Evolutionary conservation across 2,797 vertebrate species (phyloP), one percentile per base, ranked within the genome.

Genomic region (Scyliorhinus canicula): DNA sequence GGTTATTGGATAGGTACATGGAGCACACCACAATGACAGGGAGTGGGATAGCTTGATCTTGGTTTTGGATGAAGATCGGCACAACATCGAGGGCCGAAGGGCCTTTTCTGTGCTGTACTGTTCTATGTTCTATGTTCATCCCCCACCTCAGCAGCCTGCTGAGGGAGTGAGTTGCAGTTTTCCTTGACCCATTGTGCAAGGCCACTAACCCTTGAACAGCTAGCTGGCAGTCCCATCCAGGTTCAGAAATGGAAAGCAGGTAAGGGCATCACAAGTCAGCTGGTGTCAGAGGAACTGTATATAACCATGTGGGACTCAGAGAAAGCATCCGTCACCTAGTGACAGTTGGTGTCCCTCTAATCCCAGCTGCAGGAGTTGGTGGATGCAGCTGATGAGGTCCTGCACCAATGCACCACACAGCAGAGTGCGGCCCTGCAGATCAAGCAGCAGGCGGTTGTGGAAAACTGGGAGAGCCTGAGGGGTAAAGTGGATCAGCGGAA

Each of bases 341-440:
- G 63, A 91, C 5, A 65, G 9, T 57, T 11, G 3, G 7, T 91
- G 21, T 91, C n/a, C n/a, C 24, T 91, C n/a, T 91, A 40, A 24
- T 95, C 0, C 88, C 94, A 99, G 98, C 96, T 99, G 44, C 98
- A 98, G 97, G 98, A 98, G 93, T 97, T 98, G 96, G 95, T 98
- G 96, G 97, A 97, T 28, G 95, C 95, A 0, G 96, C 97, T 0
- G 97, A 97, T 44, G n/a, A 52, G 0, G 93, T 98, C 93, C 95
- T 98, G 96, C 95, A 96, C 35, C 95, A 95, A 24, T 98, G 97
- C 95, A 96, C 97, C 0, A 95, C 96, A 31, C 95, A 96, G 60
- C 96, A 98, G 95, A 97, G 95, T 95, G 95, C 82, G 16, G 95
- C 96, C 0, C 95, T 99, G 26, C 97, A 97, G 96, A 95, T 97